Evolutionary conservation across 2,797 vertebrate genomes (phyloP), one percentile per base, ranked within the genome.

Genomic region (Psittacula echo): DNA sequence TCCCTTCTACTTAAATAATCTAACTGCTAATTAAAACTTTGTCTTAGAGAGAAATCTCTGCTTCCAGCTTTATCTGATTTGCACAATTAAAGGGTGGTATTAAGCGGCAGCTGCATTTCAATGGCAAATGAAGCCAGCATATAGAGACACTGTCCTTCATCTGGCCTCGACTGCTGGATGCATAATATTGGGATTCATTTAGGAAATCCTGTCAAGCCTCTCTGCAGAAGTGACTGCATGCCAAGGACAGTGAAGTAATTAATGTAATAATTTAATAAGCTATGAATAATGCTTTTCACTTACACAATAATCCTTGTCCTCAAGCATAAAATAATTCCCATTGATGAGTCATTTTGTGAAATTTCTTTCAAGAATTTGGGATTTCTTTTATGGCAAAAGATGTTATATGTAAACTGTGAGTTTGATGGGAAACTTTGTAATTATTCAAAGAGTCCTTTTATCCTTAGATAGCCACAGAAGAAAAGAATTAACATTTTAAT

Each of bases 1-100:
- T 92, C 50, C 67, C 85, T 76, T 50, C 70, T 72, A 66, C 80
- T 91, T 66, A 91, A 95, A 75, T 96, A 80, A 94, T 91, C 54
- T 24, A 82, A 80, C 64, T 73, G 47, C 64, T 93, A 91, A 94
- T 90, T 96, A 92, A 94, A 90, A 88, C 65, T 90, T 87, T 64
- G 70, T 83, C 82, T 87, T 90, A 70, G 82, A 93, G 83, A 87
- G 67, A 78, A 90, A 76, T 85, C 71, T 84, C 60, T 4, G 4
- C 73, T 95, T 85, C 73, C 26, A n/a, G 66, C 13, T 79, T 89
- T 81, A 72, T 93, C 82, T 88, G 77, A 91, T 96, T 72, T 94
- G 87, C 50, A 56, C 58, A 70, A 8, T 84, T 78, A 34, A 8
- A 67, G 22, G 37, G 54, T 61, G 70, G 34, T 67, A 50, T 88